Percentiles rank a stretch among this genome's conserved stretches.
phyloP scores from a whole-genome alignment of 2,888 invertebrate genomes.

The Nomada fucata region DNA sequence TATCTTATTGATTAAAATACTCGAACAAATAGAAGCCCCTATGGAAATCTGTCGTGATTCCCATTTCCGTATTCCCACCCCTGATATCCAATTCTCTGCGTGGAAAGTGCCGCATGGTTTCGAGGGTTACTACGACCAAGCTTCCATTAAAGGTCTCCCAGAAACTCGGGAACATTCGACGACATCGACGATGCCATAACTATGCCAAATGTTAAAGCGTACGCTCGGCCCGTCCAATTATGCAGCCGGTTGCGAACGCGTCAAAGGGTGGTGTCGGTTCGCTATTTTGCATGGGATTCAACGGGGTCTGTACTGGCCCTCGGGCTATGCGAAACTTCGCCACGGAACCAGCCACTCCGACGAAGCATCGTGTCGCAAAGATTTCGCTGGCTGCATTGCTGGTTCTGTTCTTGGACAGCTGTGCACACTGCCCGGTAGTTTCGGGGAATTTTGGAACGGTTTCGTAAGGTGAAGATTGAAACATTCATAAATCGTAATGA shows the following conservation, averaged over 20 bases:
- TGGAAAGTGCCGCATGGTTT: conserved; percentile 48
- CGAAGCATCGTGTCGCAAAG: conserved; percentile 11
- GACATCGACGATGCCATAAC: conserved; percentile 40
- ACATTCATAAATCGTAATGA: too few species aligned
- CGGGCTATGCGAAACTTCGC: conserved; percentile 42
- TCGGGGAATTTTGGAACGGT: too few species aligned
- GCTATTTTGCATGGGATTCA: conserved; percentile 47
- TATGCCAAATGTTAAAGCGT: conserved; percentile 60
- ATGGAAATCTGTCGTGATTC: not conserved
- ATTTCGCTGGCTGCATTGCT: not conserved
- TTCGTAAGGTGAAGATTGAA: too few species aligned
- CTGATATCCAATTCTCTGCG: conserved; percentile 50
- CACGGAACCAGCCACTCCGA: conserved; percentile 15
- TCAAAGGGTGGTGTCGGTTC: conserved; percentile 50
- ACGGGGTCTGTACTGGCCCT: conserved; percentile 1
- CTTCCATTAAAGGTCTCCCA: conserved; percentile 50
- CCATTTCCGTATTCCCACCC: not conserved
- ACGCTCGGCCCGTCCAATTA: conserved; percentile 44
- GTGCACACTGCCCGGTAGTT: too few species aligned
- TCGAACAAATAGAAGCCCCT: not conserved
- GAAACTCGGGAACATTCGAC: conserved; percentile 16
- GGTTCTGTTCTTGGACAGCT: too few species aligned
- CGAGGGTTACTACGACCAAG: conserved; percentile 34
- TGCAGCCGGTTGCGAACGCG: conserved; percentile 41
- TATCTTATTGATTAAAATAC: not conserved